Evolutionary conservation across 1,140 invertebrate genomes (phyloP), one percentile per base, ranked within the genome.

Genomic region (Pachypsylla venusta): DNA sequence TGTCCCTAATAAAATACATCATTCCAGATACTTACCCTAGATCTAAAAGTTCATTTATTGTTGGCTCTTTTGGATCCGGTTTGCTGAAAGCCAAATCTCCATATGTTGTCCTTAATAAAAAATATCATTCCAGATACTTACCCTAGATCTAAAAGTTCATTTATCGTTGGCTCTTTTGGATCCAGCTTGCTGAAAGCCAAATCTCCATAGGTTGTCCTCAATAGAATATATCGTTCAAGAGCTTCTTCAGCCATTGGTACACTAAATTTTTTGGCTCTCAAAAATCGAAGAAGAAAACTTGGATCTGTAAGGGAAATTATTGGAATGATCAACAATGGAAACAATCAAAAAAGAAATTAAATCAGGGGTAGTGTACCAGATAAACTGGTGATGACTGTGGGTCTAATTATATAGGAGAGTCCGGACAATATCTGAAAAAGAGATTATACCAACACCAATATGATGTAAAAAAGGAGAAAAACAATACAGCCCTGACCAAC

Each of bases 241-340:
- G 87, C 82, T 64, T 87, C 82, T 67, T 89, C 81, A 1, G 88
- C 82, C 75, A 87, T 82, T 1, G 83, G 81, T 1, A 92, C 80
- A 64, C 83, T 84, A 71, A 86, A 91, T 66, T 92, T 91, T 70
- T 88, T 85, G 25, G 79, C 78, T 16, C 88, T 77, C n/a, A 91
- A 71, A 70, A 89, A 93, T 63, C 83, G 76, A 30, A 91, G 71
- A 16, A 91, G 72, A 70, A 85, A 92, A 67, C 73, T 77, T 4
- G 77, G 72, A 75, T 91, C 88, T 88, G 68, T 16, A 70, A 71
- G 20, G 14, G 0, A n/a, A n/a, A n/a, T n/a, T n/a, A n/a, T n/a
- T n/a, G n/a, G n/a, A n/a, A n/a, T n/a, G n/a, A n/a, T n/a, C n/a
- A n/a, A n/a, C n/a, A n/a, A n/a, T n/a, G n/a, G n/a, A n/a, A n/a